Evolutionary conservation across 2,797 vertebrate species (phyloP).

Genomic region (Rhinogobio ventralis): DNA sequence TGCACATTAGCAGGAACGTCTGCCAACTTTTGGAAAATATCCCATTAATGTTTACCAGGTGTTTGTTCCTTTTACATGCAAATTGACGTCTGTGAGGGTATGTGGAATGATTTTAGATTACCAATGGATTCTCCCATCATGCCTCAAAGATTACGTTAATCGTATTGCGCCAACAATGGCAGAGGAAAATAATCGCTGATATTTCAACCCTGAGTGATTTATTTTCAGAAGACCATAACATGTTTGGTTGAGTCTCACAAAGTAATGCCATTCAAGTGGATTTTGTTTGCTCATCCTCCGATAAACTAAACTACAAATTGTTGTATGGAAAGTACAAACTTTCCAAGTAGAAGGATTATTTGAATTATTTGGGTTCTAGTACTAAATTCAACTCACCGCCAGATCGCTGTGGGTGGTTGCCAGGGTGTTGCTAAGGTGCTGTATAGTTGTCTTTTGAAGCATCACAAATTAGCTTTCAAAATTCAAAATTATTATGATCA

Average conservation of each 20-base stretch:
- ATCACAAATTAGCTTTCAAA: background rate
- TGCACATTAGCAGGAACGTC: conserved; percentile 47
- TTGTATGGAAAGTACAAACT: background rate
- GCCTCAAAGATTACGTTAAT: conserved; percentile 10
- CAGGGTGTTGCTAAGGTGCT: background rate
- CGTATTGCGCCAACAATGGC: background rate
- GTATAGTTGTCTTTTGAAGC: background rate
- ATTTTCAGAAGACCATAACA: conserved; percentile 4
- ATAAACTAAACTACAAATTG: background rate
- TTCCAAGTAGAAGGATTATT: background rate
- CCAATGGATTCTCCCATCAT: conserved; percentile 23
- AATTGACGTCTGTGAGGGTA: conserved; percentile 48
- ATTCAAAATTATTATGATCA: no score
- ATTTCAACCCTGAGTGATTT: conserved; percentile 5
- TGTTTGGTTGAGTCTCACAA: background rate
- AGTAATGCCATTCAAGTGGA: conserved; percentile 5
- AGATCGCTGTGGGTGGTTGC: background rate
- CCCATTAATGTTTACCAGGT: conserved; percentile 61
- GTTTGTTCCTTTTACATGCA: conserved; percentile 58
- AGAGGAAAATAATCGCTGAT: background rate
- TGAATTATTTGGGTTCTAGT: background rate
- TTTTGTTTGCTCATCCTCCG: background rate
- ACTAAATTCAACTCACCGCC: background rate
- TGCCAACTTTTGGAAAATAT: conserved; percentile 58
- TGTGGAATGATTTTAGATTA: conserved; percentile 30